Conservation (phyloP, 2,888 invertebrate species). For the Agrilus mali region DNA sequence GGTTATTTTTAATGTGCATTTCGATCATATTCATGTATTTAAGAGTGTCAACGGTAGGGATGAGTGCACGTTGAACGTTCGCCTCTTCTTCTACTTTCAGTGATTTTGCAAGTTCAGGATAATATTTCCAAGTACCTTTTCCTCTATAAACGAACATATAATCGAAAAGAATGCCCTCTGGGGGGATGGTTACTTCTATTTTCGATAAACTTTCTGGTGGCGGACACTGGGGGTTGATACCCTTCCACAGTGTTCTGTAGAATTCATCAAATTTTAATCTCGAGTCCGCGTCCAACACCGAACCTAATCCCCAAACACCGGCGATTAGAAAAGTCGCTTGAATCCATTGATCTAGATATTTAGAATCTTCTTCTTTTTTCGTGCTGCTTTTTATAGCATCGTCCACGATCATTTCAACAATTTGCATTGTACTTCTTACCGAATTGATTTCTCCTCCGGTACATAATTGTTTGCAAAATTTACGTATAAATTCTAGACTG, state of each 20-base stretch:
- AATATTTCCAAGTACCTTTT: conserved; percentile 79
- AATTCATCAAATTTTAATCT: conserved; percentile 54
- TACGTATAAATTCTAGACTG: conserved; percentile 56
- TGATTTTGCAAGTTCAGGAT: conserved; percentile 60
- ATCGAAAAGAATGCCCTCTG: conserved; percentile 68
- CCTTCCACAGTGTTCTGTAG: conserved; percentile 41
- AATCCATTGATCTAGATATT: conserved; percentile 57
- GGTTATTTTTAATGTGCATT: conserved; percentile 57
- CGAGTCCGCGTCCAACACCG: conserved; percentile 61
- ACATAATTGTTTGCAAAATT: conserved; percentile 50
- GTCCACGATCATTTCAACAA: conserved; percentile 67
- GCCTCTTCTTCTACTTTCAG: conserved; percentile 51
- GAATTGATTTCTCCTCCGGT: conserved; percentile 61
- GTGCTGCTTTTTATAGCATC: conserved; percentile 50
- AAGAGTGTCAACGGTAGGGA: conserved; percentile 79
- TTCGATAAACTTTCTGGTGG: conserved; percentile 51
- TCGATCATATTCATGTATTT: conserved; percentile 65
- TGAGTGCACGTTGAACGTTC: conserved; percentile 57
- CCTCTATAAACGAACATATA: conserved; percentile 64
- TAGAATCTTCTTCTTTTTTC: conserved; percentile 47
- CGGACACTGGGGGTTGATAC: conserved; percentile 35
- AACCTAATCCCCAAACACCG: conserved; percentile 76
- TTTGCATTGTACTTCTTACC: conserved; percentile 54
- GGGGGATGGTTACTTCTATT: conserved; percentile 61
- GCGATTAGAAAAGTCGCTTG: conserved; percentile 65